Evolutionary conservation across 2,797 vertebrate species (phyloP), one percentile per base, ranked within the genome.

Genomic region (Crocodylus rhombifer): DNA sequence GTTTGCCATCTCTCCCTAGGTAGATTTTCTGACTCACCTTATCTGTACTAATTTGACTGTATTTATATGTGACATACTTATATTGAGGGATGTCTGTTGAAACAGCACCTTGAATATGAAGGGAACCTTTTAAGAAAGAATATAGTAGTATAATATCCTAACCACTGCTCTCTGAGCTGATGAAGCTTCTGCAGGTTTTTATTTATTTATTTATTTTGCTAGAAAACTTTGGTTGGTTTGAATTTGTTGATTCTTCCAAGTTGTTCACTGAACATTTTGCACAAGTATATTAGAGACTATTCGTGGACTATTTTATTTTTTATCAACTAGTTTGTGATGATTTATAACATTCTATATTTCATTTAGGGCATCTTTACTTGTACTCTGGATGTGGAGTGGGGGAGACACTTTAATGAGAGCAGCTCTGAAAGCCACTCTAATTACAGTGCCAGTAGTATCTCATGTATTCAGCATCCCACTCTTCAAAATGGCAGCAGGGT

Each of bases 41-140:
- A 69, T 63, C 80, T 78, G 28, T 77, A 73, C 8, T 93, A 90
- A 91, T 87, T 88, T 93, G 75, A 84, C 14, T 90, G 80, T 90
- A 85, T 89, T 89, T 91, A 88, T 80, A 87, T 92, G 30, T 67
- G 86, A 67, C 2, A 78, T 87, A 60, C 42, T 55, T 77, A 8
- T 75, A 62, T 61, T 84, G 36, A 30, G 58, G 42, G 63, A 42
- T 76, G 63, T 67, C 1, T 3, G 69, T 91, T 91, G 87, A 92
- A 93, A 90, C 85, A 90, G 93, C 36, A 84, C 21, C 18, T 42
- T 64, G 62, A 88, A 73, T 71, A 26, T n/a, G 69, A 88, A 7
- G 36, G 42, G 67, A 90, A 88, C 91, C 58, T 1, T 76, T 87
- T 85, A 57, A 85, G 63, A 51, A 64, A 71, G 60, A 80, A 86